Evolutionary conservation across 2,113 vertebrate genomes (phyloP).

Genomic region (Hydropotes inermis): DNA sequence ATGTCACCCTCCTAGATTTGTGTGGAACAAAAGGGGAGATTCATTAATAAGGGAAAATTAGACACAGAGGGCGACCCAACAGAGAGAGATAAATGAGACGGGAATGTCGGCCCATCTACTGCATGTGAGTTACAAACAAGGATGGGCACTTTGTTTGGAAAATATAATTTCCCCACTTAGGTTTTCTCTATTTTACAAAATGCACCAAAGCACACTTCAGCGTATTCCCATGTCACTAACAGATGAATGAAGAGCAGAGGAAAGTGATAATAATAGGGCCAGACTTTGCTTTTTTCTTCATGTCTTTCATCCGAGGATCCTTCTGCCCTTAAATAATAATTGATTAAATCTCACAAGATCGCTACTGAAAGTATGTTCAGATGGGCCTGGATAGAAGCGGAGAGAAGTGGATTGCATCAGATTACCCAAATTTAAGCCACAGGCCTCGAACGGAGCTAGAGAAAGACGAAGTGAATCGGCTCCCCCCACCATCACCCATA

Average conservation of each 20-base stretch:
- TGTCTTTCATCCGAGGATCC: slow-evolving; percentile 56
- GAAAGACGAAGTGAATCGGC: background rate
- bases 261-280: background rate
- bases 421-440: background rate
- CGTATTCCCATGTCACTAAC: background rate
- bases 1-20: slow-evolving; percentile 60
- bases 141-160: background rate
- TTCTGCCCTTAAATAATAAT: slow-evolving; percentile 50
- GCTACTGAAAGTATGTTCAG: background rate
- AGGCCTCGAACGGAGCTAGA: background rate
- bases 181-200: slow-evolving; percentile 38
- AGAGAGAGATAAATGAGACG: slow-evolving; percentile 64
- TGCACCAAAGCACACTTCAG: slow-evolving; percentile 28
- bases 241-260: slow-evolving; percentile 22
- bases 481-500: background rate
- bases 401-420: background rate
- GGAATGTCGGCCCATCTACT: background rate
- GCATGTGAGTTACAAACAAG: slow-evolving; percentile 49
- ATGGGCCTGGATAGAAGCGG: background rate
- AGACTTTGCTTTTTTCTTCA: slow-evolving; percentile 46
- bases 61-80: slow-evolving; percentile 56
- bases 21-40: slow-evolving; percentile 54
- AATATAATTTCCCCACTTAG: slow-evolving; percentile 33
- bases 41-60: slow-evolving; percentile 68
- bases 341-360: slow-evolving; percentile 46